Base-by-base conservation (phyloP, 2,113 vertebrate genomes). In the Perognathus longimembris region DNA sequence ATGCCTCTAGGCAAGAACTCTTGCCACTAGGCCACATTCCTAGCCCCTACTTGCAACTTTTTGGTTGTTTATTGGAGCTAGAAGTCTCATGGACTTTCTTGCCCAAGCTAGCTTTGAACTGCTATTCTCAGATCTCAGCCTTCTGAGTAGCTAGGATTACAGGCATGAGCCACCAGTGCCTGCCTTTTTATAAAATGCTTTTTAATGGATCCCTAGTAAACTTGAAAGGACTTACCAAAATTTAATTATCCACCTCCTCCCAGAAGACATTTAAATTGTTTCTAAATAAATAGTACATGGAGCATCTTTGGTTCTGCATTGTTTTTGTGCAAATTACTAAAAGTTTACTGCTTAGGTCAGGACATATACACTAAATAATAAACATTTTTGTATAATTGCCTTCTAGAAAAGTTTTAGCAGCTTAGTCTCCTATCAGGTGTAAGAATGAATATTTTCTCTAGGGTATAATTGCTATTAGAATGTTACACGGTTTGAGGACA, bases 301-400 rank as follows among this genome's bases (percentile, higher is more conserved):
- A 59, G 34, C 2, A n/a, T 71, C 28, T 88, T 81, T 67, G 30
- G 79, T 87, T 84, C 45, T 91, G 3, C 12, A 36, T 45, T 45
- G 70, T 92, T 95, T 77, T 93, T 83, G 36, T 7, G 22, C 34
- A 12, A 78, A 77, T 78, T 93, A 6, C 42, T 94, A n/a, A 81
- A 75, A 57, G 74, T 92, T 15, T 28, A 67, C 89, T 89, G 34
- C n/a, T 67, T 71, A 32, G n/a, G 24, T 63, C 24, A 73, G 74
- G 12, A 66, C 42, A 64, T 22, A 34, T 86, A 74, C 34, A 70
- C 75, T 78, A 90, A 87, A 83, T 30, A 67, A 28, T 81, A 79
- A 36, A 77, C 80, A 24, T 50, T 18, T 91, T 75, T 86, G 18
- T 45, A 57, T 89, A 26, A 70, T 54, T 87, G 36, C 30, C 69